phyloP scores from a whole-genome alignment of 2,797 vertebrate genomes.

The Sebastes reedi region DNA sequence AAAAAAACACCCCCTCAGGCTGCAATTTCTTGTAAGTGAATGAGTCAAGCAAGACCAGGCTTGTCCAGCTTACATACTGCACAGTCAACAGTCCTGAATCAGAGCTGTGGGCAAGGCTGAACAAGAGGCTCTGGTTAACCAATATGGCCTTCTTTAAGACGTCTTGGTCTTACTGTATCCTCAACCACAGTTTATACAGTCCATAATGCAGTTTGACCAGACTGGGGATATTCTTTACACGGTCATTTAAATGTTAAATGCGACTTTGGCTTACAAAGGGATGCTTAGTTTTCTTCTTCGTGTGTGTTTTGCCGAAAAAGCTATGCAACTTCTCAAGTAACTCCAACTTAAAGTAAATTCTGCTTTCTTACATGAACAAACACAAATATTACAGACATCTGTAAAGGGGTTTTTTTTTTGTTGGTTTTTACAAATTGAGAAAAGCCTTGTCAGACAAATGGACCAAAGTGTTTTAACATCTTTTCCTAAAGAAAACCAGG shows the following conservation, averaged over 20 bases:
- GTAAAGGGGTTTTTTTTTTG: not conserved
- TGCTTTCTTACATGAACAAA: not conserved
- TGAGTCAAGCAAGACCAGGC: constrained; percentile 47
- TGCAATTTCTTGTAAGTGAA: constrained; percentile 49
- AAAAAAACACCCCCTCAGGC: constrained; percentile 42
- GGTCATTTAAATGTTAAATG: not conserved
- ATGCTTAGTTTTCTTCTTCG: not conserved
- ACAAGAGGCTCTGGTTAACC: constrained; percentile 61
- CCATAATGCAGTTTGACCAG: not conserved
- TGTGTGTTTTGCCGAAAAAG: not conserved
- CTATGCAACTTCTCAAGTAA: not conserved
- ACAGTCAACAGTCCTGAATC: constrained; percentile 23
- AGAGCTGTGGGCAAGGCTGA: constrained; percentile 29
- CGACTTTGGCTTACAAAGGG: not conserved
- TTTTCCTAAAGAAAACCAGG: not conserved
- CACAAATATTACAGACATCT: not conserved
- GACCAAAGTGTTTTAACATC: not conserved
- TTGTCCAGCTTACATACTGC: constrained; percentile 29
- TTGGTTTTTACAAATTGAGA: not conserved
- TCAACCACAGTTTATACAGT: constrained; percentile 51
- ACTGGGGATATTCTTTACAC: not conserved
- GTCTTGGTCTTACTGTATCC: not conserved
- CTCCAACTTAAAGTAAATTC: not conserved
- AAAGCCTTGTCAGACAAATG: not conserved
- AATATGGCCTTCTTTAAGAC: not conserved